Conservation (phyloP, 2,888 invertebrate species). For the Ctenicera cuprea region DNA sequence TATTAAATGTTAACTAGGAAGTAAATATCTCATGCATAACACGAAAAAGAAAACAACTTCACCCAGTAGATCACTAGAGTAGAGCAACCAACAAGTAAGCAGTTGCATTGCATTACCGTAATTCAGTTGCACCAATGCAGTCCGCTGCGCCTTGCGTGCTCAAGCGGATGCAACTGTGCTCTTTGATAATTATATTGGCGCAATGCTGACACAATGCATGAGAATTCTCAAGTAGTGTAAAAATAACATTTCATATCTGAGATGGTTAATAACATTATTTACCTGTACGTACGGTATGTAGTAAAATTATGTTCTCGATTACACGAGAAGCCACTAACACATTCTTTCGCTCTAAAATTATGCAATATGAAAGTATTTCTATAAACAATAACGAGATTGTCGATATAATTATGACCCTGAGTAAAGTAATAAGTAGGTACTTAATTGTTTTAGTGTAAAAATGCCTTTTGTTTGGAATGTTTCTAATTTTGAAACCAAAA, state of each 20-base stretch:
- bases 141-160: neutral
- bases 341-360: neutral
- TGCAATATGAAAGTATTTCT: slow-evolving; percentile 19
- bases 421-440: no score
- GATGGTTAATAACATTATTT: neutral
- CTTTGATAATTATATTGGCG: neutral
- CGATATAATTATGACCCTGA: no score
- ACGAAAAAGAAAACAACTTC: slow-evolving; percentile 9
- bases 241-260: slow-evolving; percentile 1
- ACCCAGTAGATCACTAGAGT: slow-evolving; percentile 14
- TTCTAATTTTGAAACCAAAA: no score
- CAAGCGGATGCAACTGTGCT: slow-evolving; percentile 6
- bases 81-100: neutral
- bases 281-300: neutral
- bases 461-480: no score
- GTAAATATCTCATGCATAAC: neutral
- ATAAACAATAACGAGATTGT: slow-evolving; percentile 21
- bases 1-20: neutral
- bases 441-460: no score
- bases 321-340: slow-evolving; percentile 1
- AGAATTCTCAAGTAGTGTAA: slow-evolving; percentile 3
- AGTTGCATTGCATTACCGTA: neutral
- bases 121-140: neutral
- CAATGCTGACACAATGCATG: neutral
- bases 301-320: neutral